Base-by-base conservation (phyloP, 1,140 invertebrate species). In the Atta colombica region DNA sequence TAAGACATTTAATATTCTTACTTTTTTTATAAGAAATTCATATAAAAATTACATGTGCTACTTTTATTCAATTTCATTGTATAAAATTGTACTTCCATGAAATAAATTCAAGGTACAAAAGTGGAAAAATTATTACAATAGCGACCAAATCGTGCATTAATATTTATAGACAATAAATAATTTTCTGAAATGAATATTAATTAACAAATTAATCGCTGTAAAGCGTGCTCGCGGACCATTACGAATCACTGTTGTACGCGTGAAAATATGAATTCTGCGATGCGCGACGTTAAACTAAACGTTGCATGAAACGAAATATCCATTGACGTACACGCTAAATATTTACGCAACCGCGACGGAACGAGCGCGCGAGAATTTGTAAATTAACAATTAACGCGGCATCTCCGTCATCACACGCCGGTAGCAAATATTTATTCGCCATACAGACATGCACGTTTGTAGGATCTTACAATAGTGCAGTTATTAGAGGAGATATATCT, bases 361-460 rank as follows among this genome's bases (percentile, higher is more conserved):
- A 84, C 80, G 80, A 84, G 80, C 80, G 69, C 69, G 80, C 80
- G 80, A 84, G 69, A 84, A 84, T 84, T 61, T 84, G 80, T 84
- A 84, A 84, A 84, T 84, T 84, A 84, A 84, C 55, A 84, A 84
- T 84, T 84, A 84, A 84, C 80, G 18, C 55, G 53, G 16, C 53
- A 49, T 61, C 80, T 74, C 66, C 55, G 68, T 25, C 68, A 61
- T 74, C 63, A 10, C 77, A 18, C 77, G 68, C 25, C 58, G 25
- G 25, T 12, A n/a, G 69, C 80, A 74, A 75, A 84, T 84, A 75
- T 84, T 84, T 84, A 75, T 84, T 75, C 69, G 25, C 14, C 80
- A 25, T 61, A 49, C 55, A 45, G n/a, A 18, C 80, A 25, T 35
- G 18, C 58, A 51, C 35, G 77, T 68, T 39, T 28, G 58, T 49